Evolutionary conservation across 2,888 invertebrate genomes (phyloP), one percentile per base, ranked within the genome.

Genomic region (Nephrotoma flavescens): DNA sequence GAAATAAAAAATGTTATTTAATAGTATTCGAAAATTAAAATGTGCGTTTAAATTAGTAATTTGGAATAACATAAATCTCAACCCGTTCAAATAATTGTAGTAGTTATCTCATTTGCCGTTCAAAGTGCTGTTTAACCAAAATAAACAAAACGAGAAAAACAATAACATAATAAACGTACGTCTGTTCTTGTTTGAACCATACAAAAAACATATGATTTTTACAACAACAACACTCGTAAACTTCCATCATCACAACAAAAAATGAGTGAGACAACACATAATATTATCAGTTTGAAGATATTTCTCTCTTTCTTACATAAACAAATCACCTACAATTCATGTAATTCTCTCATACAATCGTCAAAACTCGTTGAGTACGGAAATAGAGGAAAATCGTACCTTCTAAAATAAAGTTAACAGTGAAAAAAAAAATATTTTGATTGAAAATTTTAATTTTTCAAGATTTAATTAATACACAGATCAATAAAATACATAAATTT

Each of bases 231-330:
- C 84, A 84, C 42, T 42, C 42, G 42, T 42, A 84, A 84, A 84
- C 84, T 42, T 84, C 42, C 84, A 42, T 84, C 84, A 84, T 84
- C 84, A 84, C 84, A 84, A 84, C 41, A 84, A 41, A 84, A 84
- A n/a, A 12, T 6, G 42, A 84, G 42, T 42, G 84, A 84, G 42
- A 84, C 42, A 84, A 42, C 3, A 84, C n/a, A n/a, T 84, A 57
- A 9, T 9, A 71, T 71, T 19, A 9, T 7, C 9, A 31, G 0
- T 31, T 71, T 31, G 31, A 31, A 2, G 1, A 31, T 71, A 31
- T 31, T 19, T 15, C 19, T 11, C 31, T 71, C 71, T 71, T 71
- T 71, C 71, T 7, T 31, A 71, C 71, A 71, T 31, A 71, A 31
- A 71, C 19, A 7, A 31, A 4, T 71, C 31, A 11, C 19, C 71